Evolutionary conservation across 2,113 vertebrate species (phyloP), one percentile per base, ranked within the genome.

Genomic region (Corythornis vintsioides): DNA sequence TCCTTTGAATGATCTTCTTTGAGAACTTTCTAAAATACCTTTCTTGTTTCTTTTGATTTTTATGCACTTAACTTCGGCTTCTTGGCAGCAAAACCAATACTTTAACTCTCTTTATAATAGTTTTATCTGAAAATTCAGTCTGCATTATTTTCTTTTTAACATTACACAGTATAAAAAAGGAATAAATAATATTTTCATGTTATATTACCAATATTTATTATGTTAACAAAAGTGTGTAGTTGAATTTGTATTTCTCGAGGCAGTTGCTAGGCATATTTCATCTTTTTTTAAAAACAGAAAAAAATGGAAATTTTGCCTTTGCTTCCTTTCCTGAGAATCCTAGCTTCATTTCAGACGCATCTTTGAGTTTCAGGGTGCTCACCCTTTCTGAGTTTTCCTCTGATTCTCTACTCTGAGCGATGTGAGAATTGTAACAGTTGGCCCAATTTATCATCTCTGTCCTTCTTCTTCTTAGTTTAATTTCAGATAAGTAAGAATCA

Each of bases 181-280:
- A 93, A 94, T 82, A 83, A 57, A 84, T 94, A 55, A 84, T 94
- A 93, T 94, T 97, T 96, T 72, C 81, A 81, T 96, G 92, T 85
- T 25, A 11, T 89, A 66, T 97, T 94, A 95, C 74, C 96, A 95
- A 83, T 93, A 90, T 91, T 92, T 93, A 84, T 93, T 90, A 69
- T 59, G 38, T 50, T 89, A 67, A 45, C 13, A n/a, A 43, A 92
- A 95, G 16, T 76, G 55, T 67, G 28, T 76, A 78, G 48, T 80
- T 45, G 19, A 72, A 75, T 69, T 83, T 56, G 17, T 95, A 40
- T 87, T 93, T 91, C 69, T 95, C 52, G 28, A 70, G 52, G 22
- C 4, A 48, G 16, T 61, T 0, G 2, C 14, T 76, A 76, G 38
- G 24, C 74, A 80, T 67, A 83, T 76, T 77, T 87, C 5, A 25